Conservation (phyloP, 2,113 vertebrate genomes). For the Haplochromis burtoni region DNA sequence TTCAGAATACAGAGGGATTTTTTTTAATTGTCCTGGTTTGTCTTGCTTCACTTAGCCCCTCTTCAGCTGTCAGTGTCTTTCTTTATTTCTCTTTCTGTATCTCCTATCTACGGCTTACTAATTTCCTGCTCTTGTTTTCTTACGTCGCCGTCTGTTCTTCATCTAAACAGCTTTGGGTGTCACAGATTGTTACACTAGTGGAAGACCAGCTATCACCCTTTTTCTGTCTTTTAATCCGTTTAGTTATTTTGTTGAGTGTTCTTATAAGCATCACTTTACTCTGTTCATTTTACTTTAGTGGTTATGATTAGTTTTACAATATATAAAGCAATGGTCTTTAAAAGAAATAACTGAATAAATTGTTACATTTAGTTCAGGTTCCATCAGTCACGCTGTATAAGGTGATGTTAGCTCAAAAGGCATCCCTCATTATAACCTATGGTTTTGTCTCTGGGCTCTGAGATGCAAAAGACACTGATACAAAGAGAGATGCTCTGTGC, state of each 20-base stretch:
- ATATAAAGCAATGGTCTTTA: neutral
- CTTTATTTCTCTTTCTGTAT: conserved; percentile 6
- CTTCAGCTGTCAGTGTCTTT: conserved; percentile 10
- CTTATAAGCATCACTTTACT: neutral
- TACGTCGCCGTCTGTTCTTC: neutral
- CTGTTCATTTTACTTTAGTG: neutral
- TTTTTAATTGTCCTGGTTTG: neutral
- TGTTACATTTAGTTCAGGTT: neutral
- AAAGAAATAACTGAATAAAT: neutral
- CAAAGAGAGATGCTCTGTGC: neutral
- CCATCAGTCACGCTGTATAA: neutral
- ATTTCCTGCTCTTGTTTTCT: neutral
- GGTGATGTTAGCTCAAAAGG: neutral
- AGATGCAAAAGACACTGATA: neutral
- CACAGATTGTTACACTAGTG: neutral
- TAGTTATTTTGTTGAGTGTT: neutral
- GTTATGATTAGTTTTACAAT: neutral
- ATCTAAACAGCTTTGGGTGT: neutral
- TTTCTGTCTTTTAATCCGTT: neutral
- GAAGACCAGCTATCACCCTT: neutral
- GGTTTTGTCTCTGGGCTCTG: neutral
- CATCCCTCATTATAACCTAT: neutral
- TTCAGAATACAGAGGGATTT: neutral
- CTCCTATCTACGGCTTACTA: neutral
- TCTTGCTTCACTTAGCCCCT: neutral